Conservation (phyloP, 1,140 invertebrate species). For the Aphis craccivora region DNA sequence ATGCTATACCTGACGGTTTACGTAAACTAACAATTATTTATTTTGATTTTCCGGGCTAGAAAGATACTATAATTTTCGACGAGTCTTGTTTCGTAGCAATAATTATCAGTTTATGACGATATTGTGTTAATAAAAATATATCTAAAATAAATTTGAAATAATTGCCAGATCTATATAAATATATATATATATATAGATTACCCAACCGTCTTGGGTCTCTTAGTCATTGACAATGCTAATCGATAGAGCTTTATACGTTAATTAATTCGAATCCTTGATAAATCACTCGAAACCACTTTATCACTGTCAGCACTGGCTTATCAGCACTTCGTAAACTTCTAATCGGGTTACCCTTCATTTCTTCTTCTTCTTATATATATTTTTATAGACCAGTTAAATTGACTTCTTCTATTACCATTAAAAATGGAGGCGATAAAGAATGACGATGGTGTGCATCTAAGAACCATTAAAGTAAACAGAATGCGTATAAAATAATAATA, state of each 20-base stretch:
- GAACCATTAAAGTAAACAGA: constrained; percentile 55
- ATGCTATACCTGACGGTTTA: neutral
- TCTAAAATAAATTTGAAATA: neutral
- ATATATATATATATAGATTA: neutral
- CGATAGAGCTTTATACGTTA: constrained; percentile 39
- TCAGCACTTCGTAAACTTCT: constrained; percentile 52
- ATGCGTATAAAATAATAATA: constrained; percentile 41
- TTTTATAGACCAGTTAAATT: constrained; percentile 55
- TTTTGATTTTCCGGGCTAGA: neutral
- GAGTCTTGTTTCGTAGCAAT: neutral
- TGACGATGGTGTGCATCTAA: constrained; percentile 35
- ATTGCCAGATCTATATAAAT: neutral
- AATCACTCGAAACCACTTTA: constrained; percentile 56
- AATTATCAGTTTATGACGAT: neutral
- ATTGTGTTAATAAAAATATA: neutral
- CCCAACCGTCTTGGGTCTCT: neutral
- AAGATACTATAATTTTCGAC: neutral
- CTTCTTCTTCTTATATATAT: neutral
- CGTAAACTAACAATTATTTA: neutral
- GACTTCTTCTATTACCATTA: constrained; percentile 56
- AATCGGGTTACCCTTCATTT: constrained; percentile 43
- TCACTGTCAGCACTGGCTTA: constrained; percentile 55
- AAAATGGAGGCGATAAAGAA: constrained; percentile 54
- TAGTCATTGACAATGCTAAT: constrained; percentile 41
- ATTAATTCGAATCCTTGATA: constrained; percentile 57